These are phyloP conservation scores for Mesitornis unicolor DNA, from an alignment of 2,113 vertebrate species.

Conservation along the genomic window DNA sequence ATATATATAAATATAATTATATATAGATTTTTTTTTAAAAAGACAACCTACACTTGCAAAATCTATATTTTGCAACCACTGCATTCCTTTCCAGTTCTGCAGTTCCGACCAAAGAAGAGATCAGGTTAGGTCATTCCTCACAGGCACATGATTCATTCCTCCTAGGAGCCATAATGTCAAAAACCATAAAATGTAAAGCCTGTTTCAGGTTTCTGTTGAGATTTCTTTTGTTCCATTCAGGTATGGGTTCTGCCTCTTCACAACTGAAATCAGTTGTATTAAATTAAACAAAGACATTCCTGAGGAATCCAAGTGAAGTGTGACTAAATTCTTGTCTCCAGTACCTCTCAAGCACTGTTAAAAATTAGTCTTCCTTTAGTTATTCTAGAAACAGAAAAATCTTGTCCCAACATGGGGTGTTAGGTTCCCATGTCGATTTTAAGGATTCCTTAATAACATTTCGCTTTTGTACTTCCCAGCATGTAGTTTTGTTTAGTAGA, in stretches of 20 bases:
- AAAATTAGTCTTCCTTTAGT: conserved; percentile 62
- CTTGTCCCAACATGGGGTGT: conserved; percentile 52
- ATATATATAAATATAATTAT: neutral
- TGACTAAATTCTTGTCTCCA: conserved; percentile 74
- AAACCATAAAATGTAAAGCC: conserved; percentile 32
- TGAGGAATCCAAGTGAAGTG: conserved; percentile 59
- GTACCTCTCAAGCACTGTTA: conserved; percentile 61
- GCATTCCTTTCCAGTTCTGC: neutral
- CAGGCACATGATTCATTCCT: conserved; percentile 41
- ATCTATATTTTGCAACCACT: neutral
- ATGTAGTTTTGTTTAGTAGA: conserved; percentile 11
- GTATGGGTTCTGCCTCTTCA: conserved; percentile 26
- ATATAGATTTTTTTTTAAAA: too few relatives aligned
- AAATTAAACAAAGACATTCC: conserved; percentile 74
- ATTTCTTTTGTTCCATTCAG: conserved; percentile 59
- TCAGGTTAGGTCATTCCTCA: neutral
- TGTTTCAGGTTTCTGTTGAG: conserved; percentile 57
- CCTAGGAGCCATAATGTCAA: conserved; percentile 14
- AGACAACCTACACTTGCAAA: neutral
- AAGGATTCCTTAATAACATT: conserved; percentile 50
- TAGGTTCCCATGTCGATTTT: conserved; percentile 32
- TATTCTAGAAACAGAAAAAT: conserved; percentile 17
- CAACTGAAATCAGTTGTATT: conserved; percentile 33
- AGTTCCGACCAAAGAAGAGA: neutral
- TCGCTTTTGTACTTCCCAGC: conserved; percentile 65